Evolutionary conservation across 1,140 invertebrate species (phyloP), one percentile per base, ranked within the genome.

Genomic region (Drosophila grimshawi): DNA sequence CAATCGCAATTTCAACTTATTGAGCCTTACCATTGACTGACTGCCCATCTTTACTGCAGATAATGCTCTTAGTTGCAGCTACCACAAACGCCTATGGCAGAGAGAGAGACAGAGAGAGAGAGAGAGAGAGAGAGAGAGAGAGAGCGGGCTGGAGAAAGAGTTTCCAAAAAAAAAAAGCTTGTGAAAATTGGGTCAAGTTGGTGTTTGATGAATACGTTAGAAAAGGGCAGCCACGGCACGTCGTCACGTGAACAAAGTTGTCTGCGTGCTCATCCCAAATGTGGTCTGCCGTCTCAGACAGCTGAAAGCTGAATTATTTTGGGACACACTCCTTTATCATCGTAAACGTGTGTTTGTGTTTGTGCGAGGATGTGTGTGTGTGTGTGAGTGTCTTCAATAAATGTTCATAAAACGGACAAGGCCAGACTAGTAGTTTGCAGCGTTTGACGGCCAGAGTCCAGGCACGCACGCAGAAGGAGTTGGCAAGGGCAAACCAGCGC

Each of bases 131-230:
- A 37, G 7, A 56, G 19, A 55, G 6, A 35, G n/a, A 41, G 5
- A 48, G 8, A 19, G 19, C 19, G 19, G 19, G 19, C 2, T 7
- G 6, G 53, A 7, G 41, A 19, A 7, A 11, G n/a, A 41, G 7
- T 46, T 41, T 19, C 46, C 45, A 49, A 53, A 39, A n/a, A 53
- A 39, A n/a, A 29, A 19, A 32, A 32, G 30, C 27, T 39, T 53
- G 10, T 30, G n/a, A 51, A 75, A 86, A 86, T 81, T 86, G 78
- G 82, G 81, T 81, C 81, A 86, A 86, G 69, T 86, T 80, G 80
- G 59, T 77, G 72, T 68, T 71, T 78, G 67, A 82, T 78, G 74
- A 81, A 82, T 70, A 76, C 45, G 71, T 76, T 76, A 60, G 37
- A 29, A 32, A 32, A n/a, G 29, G 52, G 35, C 61, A 39, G 59